Evolutionary conservation across 2,113 vertebrate species (phyloP), one percentile per base, ranked within the genome.

Genomic region (Hymenochirus boettgeri): DNA sequence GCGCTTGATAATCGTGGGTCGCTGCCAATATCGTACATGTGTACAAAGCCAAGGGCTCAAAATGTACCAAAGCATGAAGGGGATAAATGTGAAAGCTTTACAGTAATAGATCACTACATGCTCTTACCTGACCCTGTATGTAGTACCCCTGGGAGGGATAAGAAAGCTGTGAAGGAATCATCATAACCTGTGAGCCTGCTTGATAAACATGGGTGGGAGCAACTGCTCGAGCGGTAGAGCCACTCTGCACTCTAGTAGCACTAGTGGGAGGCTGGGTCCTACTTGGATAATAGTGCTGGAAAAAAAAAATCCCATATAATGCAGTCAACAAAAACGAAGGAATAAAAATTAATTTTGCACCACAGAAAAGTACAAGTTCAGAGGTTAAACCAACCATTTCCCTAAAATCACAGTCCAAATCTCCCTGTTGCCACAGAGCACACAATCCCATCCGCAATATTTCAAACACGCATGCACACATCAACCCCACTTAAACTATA

Each of bases 151-250:
- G 93, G 63, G 94, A 91, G 77, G 90, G 74, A 75, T 96, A 95
- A 72, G 92, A 83, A 73, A 96, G 82, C 81, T 96, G 96, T 70
- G 92, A 90, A 54, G 92, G 92, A 81, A 98, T 96, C 94, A 99
- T 94, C 93, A 98, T 94, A 88, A 97, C 92, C 81, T 95, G 95
- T 80, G 95, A 95, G 78, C 91, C 89, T 2, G 93, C 77, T 67
- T 90, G 92, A 86, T 97, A 98, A 65, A 98, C 92, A 72, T 98
- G 94, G 63, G 94, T 79, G 76, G 95, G 86, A 11, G 91, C 88
- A 80, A 95, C 93, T 21, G 93, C 80, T 45, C 94, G 91, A 57
- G 94, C 88, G 22, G 89, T 86, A 5, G 89, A 89, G 86, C 85
- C 90, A 75, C 86, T 84, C 75, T 88, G 91, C 69, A 96, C 83